A percentile compares a stretch with the other conserved stretches of the same genome.
phyloP scores from a whole-genome alignment of 2,797 vertebrate genomes.

The Cyprinella venusta region DNA sequence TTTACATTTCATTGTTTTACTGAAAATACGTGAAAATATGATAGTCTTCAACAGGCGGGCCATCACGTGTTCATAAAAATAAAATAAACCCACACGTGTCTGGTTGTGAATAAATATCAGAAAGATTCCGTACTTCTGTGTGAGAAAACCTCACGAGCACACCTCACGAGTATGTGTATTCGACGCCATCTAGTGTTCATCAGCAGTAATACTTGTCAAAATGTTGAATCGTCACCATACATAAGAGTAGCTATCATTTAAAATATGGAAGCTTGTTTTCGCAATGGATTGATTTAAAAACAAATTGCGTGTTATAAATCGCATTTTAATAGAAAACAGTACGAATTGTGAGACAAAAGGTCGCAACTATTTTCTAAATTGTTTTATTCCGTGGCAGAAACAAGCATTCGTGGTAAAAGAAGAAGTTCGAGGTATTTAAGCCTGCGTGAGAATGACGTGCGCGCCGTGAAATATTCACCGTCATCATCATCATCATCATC shows the following conservation, averaged over 20 bases:
- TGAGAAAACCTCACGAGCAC: background rate
- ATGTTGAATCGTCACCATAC: background rate
- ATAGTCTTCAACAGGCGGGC: background rate
- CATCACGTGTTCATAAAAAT: background rate
- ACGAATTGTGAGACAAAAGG: too few relatives aligned
- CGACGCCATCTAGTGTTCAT: conserved; percentile 10
- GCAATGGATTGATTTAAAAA: too few relatives aligned
- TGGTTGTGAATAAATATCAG: background rate
- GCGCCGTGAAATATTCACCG: background rate
- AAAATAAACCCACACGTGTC: background rate
- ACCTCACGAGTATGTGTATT: background rate
- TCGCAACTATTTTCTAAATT: too few relatives aligned
- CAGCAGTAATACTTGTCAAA: background rate
- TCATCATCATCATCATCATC: background rate
- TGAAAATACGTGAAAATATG: background rate
- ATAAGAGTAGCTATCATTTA: background rate
- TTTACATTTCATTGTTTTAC: background rate
- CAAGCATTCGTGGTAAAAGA: too few relatives aligned
- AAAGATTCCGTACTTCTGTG: background rate
- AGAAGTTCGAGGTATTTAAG: background rate
- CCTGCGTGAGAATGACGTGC: background rate
- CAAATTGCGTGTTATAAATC: too few relatives aligned
- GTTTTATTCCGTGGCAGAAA: too few relatives aligned
- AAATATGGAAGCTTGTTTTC: too few relatives aligned
- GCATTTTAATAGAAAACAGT: too few relatives aligned